Evolutionary conservation across 2,888 invertebrate genomes (phyloP), one percentile per base, ranked within the genome.

Genomic region (Sesamia inferens): DNA sequence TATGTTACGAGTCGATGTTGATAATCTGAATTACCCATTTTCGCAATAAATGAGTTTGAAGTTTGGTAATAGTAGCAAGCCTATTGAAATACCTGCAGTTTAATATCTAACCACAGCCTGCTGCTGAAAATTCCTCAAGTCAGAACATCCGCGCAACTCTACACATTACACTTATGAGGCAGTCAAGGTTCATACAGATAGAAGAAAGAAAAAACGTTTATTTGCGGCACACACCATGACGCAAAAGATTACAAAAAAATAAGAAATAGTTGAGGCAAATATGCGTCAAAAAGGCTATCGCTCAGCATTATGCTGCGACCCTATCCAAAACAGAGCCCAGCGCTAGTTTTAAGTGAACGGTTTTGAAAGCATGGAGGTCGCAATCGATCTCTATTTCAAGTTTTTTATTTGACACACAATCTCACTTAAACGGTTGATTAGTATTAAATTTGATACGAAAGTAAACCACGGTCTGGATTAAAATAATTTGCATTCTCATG

Each of bases 91-190:
- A 39, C 39, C 31, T 10, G 22, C 5, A 54, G 73, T 24, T 71
- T 13, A 47, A 61, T 61, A 55, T 75, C 55, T 59, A 73, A 72
- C 64, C 58, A n/a, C 63, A 39, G 47, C 5, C 22, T 14, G n/a
- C 39, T 59, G 59, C 55, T 48, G 79, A 73, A 79, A 65, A 55
- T 61, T 48, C 72, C 59, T 55, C 55, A n/a, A n/a, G 64, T 55
- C 79, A 79, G 47, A 54, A 78, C 24, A 78, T 64, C 31, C 54
- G 55, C 22, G 55, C 78, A 55, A 73, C 74, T 79, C 79, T 61
- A 68, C 57, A 71, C 64, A 71, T 71, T 81, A 68, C 22, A 8
- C 71, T 76, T 79, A 76, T 76, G 79, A 76, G 31, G 48, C 48
- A 55, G 59, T 54, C 19, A 71, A 58, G 47, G 54, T 54, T 59